phyloP scores from a whole-genome alignment of 2,113 vertebrate genomes.

The Hucho hucho region DNA sequence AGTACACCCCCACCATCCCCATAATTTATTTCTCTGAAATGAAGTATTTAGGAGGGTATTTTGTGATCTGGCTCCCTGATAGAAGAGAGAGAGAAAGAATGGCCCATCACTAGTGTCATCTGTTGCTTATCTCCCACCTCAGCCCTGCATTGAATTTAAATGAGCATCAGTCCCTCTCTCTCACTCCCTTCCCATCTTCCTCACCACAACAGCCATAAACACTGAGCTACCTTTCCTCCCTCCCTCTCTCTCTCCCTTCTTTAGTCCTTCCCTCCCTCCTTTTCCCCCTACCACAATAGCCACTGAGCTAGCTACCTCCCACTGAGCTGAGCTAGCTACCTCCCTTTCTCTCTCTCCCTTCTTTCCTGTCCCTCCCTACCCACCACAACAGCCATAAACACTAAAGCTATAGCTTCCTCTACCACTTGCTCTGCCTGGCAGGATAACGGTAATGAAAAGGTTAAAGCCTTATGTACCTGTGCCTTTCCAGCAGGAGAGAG shows the following conservation, averaged over 20 bases:
- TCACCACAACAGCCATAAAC: not conserved
- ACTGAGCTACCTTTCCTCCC: not conserved
- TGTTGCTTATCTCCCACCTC: not conserved
- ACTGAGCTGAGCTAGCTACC: too few relatives aligned
- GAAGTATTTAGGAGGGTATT: not conserved
- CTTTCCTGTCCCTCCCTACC: not conserved
- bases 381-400: not conserved
- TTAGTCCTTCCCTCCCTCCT: not conserved
- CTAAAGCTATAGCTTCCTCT: not conserved
- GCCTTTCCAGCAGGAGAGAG: slow-evolving; percentile 27
- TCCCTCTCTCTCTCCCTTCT: not conserved
- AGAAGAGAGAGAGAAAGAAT: not conserved
- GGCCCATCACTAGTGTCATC: not conserved
- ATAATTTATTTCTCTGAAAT: not conserved
- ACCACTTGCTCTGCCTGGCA: slow-evolving; percentile 37
- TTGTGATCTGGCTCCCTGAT: not conserved
- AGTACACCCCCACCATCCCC: not conserved
- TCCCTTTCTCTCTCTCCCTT: slow-evolving; percentile 32
- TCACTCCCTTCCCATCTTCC: not conserved
- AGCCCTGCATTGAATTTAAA: not conserved
- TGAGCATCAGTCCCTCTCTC: not conserved
- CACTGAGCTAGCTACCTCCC: not conserved
- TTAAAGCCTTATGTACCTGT: slow-evolving; percentile 56
- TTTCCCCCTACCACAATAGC: not conserved
- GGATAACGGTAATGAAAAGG: slow-evolving; percentile 31